Conservation (phyloP, 2,797 vertebrate species). For the Esox lucius region DNA sequence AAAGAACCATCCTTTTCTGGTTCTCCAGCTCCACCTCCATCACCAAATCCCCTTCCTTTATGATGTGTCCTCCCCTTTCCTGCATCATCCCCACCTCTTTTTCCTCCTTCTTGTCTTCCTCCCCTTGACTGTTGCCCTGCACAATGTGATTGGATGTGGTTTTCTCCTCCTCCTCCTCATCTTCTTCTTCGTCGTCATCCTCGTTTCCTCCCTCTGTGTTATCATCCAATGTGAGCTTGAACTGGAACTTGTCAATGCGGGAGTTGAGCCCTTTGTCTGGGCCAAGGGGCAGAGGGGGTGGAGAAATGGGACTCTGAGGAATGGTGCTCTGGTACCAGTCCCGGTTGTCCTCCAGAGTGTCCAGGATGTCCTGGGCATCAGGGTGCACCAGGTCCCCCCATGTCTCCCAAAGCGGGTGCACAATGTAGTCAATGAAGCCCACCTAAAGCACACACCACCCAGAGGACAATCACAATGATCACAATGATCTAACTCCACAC, state of each 20-base stretch:
- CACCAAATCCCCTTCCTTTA: constrained; percentile 54
- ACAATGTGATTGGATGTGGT: constrained; percentile 65
- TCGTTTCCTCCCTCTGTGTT: constrained; percentile 42
- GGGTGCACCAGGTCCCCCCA: constrained; percentile 94
- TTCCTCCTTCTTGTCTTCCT: constrained; percentile 45
- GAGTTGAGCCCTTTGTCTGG: constrained; percentile 75
- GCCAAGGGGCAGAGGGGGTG: constrained; percentile 56
- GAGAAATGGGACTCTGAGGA: constrained; percentile 87
- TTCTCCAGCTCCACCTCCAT: constrained; percentile 67
- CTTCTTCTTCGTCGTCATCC: constrained; percentile 45
- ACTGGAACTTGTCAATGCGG: constrained; percentile 85
- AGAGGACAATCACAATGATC: constrained; percentile 33
- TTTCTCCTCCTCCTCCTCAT: constrained; percentile 44
- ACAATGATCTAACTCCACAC: constrained; percentile 13
- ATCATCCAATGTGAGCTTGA: constrained; percentile 83
- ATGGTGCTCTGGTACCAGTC: constrained; percentile 94
- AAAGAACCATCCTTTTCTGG: constrained; percentile 60
- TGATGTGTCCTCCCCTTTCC: constrained; percentile 50
- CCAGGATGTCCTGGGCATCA: constrained; percentile 91
- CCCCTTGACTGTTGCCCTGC: constrained; percentile 55
- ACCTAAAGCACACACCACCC: constrained; percentile 84
- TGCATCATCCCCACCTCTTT: constrained; percentile 50
- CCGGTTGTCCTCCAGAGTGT: constrained; percentile 91
- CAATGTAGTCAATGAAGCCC: constrained; percentile 95
- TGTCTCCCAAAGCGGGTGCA: constrained; percentile 93